A percentile compares a stretch with the other conserved stretches of the same genome.
Evolutionary conservation across 2,797 vertebrate genomes (phyloP).

Genomic region (Enteromius afrohamiltoni): DNA sequence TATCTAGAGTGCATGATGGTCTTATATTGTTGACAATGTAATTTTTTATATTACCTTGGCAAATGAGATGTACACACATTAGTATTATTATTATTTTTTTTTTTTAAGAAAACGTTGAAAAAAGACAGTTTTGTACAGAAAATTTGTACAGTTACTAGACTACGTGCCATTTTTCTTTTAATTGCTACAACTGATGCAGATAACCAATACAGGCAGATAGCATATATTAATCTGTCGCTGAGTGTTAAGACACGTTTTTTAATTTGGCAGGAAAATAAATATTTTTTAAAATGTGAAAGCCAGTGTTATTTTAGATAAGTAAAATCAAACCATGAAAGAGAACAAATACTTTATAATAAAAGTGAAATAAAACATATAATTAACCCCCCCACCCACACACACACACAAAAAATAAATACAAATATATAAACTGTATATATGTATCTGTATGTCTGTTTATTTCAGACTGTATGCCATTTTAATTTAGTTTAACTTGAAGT

Average conservation of each 20-base stretch:
- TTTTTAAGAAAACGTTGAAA: not conserved
- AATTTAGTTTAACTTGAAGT: not conserved
- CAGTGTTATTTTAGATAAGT: not conserved
- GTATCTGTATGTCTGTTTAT: no score
- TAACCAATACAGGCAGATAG: no score
- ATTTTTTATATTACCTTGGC: not conserved
- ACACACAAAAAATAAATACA: no score
- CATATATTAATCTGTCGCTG: not conserved
- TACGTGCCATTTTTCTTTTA: not conserved
- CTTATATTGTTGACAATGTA: not conserved
- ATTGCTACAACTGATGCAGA: not conserved
- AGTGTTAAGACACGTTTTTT: not conserved
- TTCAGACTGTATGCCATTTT: not conserved
- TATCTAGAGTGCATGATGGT: conserved; percentile 7
- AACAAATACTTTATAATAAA: not conserved
- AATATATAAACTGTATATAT: no score
- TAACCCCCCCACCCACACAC: no score
- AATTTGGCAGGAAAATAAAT: not conserved
- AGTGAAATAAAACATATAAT: not conserved
- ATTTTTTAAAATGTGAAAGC: not conserved
- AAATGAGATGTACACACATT: not conserved
- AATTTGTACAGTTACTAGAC: not conserved
- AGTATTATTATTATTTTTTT: no score
- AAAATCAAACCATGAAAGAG: not conserved
- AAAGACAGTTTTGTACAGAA: no score